A percentile compares a stretch with the other conserved stretches of the same genome.
Conservation (phyloP, 2,113 vertebrate species). For the Struthidea cinerea region DNA sequence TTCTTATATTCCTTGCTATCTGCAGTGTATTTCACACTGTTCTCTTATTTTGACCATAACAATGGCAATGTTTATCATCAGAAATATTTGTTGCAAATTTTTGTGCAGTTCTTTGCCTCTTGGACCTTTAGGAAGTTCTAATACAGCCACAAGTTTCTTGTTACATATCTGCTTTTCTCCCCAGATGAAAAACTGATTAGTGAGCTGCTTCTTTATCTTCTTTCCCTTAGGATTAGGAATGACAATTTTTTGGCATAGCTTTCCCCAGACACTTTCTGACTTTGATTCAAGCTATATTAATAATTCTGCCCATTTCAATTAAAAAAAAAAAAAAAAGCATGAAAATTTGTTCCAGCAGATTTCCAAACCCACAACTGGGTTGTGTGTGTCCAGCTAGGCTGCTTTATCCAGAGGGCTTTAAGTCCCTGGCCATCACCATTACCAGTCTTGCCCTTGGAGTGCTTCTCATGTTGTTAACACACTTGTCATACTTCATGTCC, state of each 20-base stretch:
- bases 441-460: background rate
- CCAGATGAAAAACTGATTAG: background rate
- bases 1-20: background rate
- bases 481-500: background rate
- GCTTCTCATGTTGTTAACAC: background rate
- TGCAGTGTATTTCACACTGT: background rate
- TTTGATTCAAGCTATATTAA: background rate
- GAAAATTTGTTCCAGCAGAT: background rate
- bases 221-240: background rate
- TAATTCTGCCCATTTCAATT: background rate
- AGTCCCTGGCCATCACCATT: background rate
- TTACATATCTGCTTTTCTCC: background rate
- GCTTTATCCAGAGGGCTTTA: background rate
- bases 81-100: background rate
- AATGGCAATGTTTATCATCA: background rate
- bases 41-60: background rate
- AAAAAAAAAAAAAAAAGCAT: background rate
- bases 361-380: background rate
- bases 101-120: background rate
- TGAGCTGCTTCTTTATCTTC: background rate
- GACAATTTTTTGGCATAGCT: background rate
- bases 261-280: background rate
- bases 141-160: background rate
- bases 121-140: background rate
- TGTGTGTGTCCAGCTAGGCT: background rate